Evolutionary conservation across 1,140 invertebrate genomes (phyloP), one percentile per base, ranked within the genome.

Genomic region (Teleogryllus occipitalis): DNA sequence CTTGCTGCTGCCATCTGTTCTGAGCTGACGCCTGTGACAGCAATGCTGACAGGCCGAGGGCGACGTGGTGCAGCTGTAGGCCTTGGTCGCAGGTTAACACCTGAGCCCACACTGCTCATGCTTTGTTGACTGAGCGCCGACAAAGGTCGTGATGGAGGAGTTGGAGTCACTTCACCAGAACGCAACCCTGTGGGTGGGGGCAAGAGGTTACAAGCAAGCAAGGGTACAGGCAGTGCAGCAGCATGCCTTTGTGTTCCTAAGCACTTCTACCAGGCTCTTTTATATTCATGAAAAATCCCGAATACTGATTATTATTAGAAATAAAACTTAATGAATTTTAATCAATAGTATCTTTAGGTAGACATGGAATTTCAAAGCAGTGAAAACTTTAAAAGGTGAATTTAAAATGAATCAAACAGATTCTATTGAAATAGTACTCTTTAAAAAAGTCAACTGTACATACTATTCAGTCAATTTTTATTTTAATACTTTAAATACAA

Each of bases 41-140:
- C 94, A 84, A 96, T 96, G 87, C 94, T 95, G 83, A 92, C 91
- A 82, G 95, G 94, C 80, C 94, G 89, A 76, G 92, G 93, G 84
- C 90, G 89, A 82, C 92, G 87, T 79, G 91, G 90, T 79, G 90
- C 88, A 78, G 90, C 88, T 75, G 86, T 86, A 48, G 86, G 84
- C 47, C 85, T 81, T 4, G 84, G 74, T 75, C 84, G 88, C 82
- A 89, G 84, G 88, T 86, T 89, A 84, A 87, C 88, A 87, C 85
- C 86, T 85, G 82, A 87, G 82, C 86, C 87, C 82, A 88, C 87
- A 82, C 88, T 90, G 83, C 87, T 89, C 83, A 87, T 87, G 83
- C 89, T 91, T 84, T 90, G 89, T 85, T 92, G 90, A 84, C 91
- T 92, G 89, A 96, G 89, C 82, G 94, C 93, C 87, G 93, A 95